Evolutionary conservation across 23 tunicate genomes (phyloP).

Genomic region (Halocynthia roretzi): DNA sequence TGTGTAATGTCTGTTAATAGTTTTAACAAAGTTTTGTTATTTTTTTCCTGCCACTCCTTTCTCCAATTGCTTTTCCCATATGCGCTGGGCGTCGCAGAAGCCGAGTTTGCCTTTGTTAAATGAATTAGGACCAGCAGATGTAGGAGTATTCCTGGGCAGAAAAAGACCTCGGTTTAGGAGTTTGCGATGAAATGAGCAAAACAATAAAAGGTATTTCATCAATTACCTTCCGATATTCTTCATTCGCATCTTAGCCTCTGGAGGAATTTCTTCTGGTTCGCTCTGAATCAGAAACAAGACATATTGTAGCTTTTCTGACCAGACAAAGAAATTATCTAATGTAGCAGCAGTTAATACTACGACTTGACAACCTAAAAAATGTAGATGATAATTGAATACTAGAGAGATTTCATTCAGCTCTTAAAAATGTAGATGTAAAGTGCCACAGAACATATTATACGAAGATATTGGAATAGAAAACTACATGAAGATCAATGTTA

Average conservation of each 20-base stretch:
- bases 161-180: background rate
- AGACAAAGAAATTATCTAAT: too few species aligned
- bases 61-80: conserved; percentile 65
- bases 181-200: background rate
- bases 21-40: background rate
- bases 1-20: background rate
- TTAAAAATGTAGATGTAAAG: too few species aligned
- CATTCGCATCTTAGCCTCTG: conserved; percentile 95
- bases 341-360: too few species aligned
- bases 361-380: too few species aligned
- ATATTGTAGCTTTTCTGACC: background rate
- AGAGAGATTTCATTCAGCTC: too few species aligned
- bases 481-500: too few species aligned
- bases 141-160: conserved; percentile 72
- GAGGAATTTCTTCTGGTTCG: conserved; percentile 94
- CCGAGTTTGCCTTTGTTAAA: conserved; percentile 95
- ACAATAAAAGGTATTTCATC: background rate
- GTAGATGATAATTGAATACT: too few species aligned
- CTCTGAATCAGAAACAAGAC: conserved; percentile 39
- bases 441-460: too few species aligned
- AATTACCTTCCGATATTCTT: conserved; percentile 83
- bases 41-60: conserved; percentile 23
- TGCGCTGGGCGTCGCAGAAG: conserved; percentile 58
- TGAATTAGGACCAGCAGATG: conserved; percentile 93
- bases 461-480: too few species aligned